Base-by-base conservation (phyloP, 2,113 vertebrate species). In the Rhegmatorhina hoffmannsi region DNA sequence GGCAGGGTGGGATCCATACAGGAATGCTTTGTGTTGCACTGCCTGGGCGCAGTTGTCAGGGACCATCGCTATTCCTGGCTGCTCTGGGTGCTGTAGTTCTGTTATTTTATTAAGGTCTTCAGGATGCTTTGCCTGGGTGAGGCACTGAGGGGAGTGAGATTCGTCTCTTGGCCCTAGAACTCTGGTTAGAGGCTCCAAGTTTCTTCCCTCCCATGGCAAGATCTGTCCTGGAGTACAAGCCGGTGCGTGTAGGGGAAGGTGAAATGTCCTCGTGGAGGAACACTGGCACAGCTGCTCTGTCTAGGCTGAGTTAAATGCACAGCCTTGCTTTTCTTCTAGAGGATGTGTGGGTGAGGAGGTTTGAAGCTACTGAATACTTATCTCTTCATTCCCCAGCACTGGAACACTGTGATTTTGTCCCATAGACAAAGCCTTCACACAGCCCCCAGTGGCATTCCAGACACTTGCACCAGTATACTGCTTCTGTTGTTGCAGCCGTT, bases 321-420 rank as follows among this genome's bases (percentile, higher is more conserved):
- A 85, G 86, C 80, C 77, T 95, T 62, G 88, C 89, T 94, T 96
- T 94, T 95, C 73, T 95, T 63, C 70, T 47, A 26, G 60, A 92
- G 73, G 80, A 72, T 96, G 93, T 95, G 95, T 96, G 92, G 97
- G 95, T 94, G 95, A 73, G 81, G 89, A 90, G 77, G 50, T 89
- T 91, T 90, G 88, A 92, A 80, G 87, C 82, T 92, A 53, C 55
- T 91, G 87, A 96, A 95, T 96, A 56, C 94, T 97, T 96, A 75
- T 94, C 90, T 95, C 92, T 90, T 89, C 92, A n/a, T 90, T 95
- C 75, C 50, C 64, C 73, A 82, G 66, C 63, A 44, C 77, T 21
- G 56, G 85, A 95, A 96, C 95, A 95, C 87, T 95, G 89, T 66
- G 67, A 94, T 92, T 95, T 87, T 95, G 95, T 92, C 76, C 85